phyloP scores from a whole-genome alignment of 2,797 vertebrate genomes.

The Lindbergichthys nudifrons region DNA sequence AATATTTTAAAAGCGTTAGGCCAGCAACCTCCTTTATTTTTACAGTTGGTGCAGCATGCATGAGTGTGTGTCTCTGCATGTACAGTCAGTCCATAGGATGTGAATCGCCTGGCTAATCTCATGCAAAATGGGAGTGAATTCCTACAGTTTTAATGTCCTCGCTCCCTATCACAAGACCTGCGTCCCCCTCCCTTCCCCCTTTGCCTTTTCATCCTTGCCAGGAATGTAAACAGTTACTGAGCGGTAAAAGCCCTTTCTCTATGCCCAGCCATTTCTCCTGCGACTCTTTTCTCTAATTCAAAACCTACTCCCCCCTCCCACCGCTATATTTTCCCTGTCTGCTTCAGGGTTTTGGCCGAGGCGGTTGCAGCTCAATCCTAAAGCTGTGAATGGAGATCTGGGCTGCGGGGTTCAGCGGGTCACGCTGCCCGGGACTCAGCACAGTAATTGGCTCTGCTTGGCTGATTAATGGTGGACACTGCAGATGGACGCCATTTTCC shows the following conservation, averaged over 20 bases:
- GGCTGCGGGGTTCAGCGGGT: slow-evolving; percentile 73
- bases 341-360: slow-evolving; percentile 49
- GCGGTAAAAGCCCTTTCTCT: slow-evolving; percentile 61
- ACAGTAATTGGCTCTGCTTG: slow-evolving; percentile 82
- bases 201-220: slow-evolving; percentile 69
- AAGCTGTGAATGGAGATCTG: slow-evolving; percentile 73
- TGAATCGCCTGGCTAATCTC: slow-evolving; percentile 24
- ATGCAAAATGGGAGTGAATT: slow-evolving; percentile 62
- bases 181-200: slow-evolving; percentile 35
- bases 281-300: slow-evolving; percentile 46
- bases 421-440: slow-evolving; percentile 67
- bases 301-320: slow-evolving; percentile 16
- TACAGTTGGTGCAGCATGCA: background rate
- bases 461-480: slow-evolving; percentile 83
- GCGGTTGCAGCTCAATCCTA: slow-evolving; percentile 45
- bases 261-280: slow-evolving; percentile 54
- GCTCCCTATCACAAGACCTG: slow-evolving; percentile 63
- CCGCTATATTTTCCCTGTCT: slow-evolving; percentile 32
- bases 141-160: slow-evolving; percentile 59
- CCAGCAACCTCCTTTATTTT: background rate
- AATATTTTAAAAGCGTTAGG: slow-evolving; percentile 22
- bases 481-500: slow-evolving; percentile 80
- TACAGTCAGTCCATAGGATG: background rate
- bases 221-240: slow-evolving; percentile 80
- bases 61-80: background rate